Evolutionary conservation across 2,113 vertebrate genomes (phyloP), one percentile per base, ranked within the genome.

Genomic region (Leptosomus discolor): DNA sequence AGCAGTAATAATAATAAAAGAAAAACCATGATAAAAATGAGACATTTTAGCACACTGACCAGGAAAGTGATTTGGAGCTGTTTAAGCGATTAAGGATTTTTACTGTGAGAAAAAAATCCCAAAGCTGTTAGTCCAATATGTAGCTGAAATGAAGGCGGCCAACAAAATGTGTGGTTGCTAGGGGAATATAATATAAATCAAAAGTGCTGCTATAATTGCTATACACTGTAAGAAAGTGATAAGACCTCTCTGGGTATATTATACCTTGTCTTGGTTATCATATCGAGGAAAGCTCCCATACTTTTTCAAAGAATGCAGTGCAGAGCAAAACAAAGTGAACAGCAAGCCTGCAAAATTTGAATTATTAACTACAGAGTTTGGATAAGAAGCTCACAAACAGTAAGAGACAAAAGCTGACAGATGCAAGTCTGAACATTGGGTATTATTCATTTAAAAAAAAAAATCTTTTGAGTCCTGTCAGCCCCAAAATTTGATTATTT

Each of bases 181-280:
- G 53, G 92, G 77, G 83, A 91, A 86, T 94, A 90, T 80, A 94
- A 68, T 53, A 88, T 92, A 96, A 95, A 96, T 90, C 97, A 97
- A 93, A 97, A 88, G 87, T 2, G 1, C 81, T 83, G 54, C 92
- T 88, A 58, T 94, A 96, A 97, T 95, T 97, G 74, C 93, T 90
- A 65, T 45, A 85, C 79, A 92, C 92, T 94, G 94, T 88, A 90
- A 94, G 71, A 56, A 83, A 96, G 70, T 75, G 96, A 92, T 97
- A 96, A 97, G 92, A 94, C 95, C 67, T 96, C 68, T 88, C 92
- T 91, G 92, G 60, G 79, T 74, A 32, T 86, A 95, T 87, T 92
- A 93, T 84, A 95, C 85, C 70, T 93, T 36, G 54, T n/a, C 70
- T 70, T 68, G 58, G 81, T 92, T 96, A 94, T 94, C 91, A 45